Evolutionary conservation across 2,888 invertebrate species (phyloP), one percentile per base, ranked within the genome.

Genomic region (Balanococcus diminutus): DNA sequence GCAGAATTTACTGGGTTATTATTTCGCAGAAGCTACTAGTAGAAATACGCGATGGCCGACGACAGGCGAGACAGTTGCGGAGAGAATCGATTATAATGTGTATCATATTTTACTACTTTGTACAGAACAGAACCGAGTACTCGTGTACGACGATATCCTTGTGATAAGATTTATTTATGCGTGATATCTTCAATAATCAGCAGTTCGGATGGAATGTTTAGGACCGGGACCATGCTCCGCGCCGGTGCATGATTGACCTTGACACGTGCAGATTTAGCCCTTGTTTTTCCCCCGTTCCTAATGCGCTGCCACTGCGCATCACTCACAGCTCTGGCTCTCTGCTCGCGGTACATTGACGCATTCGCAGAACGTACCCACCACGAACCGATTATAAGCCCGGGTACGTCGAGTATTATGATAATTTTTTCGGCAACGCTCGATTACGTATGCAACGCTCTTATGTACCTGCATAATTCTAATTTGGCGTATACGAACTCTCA

Each of bases 221-320:
- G 51, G 46, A 51, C 25, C 75, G 25, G 84, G 84, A 84, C 84
- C 84, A 22, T 72, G 75, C 84, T 4, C 56, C 56, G 36, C 32
- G 42, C 67, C 46, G 67, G 19, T 75, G 84, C 84, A 85, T 85
- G 36, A 85, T 85, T 85, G 85, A 85, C 85, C 85, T 85, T 85
- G 85, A 51, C 85, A 85, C 85, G 85, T 85, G 85, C 79, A 75
- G 75, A 85, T 85, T n/a, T 75, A 85, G 85, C 85, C 85, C 85
- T 79, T 75, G 85, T 85, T 75, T 85, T 85, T 75, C 56, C 28
- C 28, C 56, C 81, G 22, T 25, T 46, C 25, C 42, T 36, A 19
- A 5, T 32, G 36, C 61, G 72, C 28, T 72, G 31, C 31, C n/a
- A 22, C 19, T 56, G 56, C 14, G 25, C 61, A 28, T 67, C 25